Conservation (phyloP, 2,797 vertebrate species). For the Oreonectes daqikongensis region DNA sequence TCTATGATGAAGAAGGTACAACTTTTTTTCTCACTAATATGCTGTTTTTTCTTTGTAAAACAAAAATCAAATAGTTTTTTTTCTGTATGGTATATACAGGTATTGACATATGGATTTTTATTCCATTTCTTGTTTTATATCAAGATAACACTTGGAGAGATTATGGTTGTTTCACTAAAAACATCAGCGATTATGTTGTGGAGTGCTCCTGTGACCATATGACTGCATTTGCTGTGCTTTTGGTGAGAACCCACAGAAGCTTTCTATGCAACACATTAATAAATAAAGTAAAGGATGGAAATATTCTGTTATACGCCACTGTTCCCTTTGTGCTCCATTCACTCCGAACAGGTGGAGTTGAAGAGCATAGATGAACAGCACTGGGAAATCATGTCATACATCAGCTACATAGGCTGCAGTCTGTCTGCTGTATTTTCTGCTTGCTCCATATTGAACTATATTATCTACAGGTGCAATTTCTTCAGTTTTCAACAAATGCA, state of each 20-base stretch:
- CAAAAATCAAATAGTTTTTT: too few relatives aligned
- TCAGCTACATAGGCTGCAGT: slow-evolving; percentile 73
- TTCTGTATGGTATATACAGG: background rate
- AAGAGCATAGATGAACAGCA: slow-evolving; percentile 33
- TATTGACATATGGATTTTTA: too few relatives aligned
- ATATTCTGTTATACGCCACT: background rate
- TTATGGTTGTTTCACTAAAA: background rate
- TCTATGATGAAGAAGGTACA: slow-evolving; percentile 43
- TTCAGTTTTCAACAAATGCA: background rate
- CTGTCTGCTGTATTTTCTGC: slow-evolving; percentile 70
- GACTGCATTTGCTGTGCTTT: background rate
- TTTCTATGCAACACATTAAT: background rate
- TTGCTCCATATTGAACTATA: slow-evolving; percentile 60
- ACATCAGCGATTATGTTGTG: background rate
- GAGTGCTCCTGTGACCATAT: background rate
- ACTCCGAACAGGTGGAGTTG: slow-evolving; percentile 13
- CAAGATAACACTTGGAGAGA: background rate
- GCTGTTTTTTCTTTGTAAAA: too few relatives aligned
- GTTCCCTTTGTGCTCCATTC: background rate
- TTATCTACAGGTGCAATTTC: slow-evolving; percentile 57
- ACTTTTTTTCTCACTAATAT: too few relatives aligned
- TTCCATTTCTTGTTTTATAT: too few relatives aligned
- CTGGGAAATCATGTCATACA: slow-evolving; percentile 69
- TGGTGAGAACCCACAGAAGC: background rate
- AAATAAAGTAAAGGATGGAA: background rate